Percentiles rank a stretch among this genome's conserved stretches.
Conservation (phyloP, 92 coral and sea anemone genomes). For the Pocillopora meandrina region DNA sequence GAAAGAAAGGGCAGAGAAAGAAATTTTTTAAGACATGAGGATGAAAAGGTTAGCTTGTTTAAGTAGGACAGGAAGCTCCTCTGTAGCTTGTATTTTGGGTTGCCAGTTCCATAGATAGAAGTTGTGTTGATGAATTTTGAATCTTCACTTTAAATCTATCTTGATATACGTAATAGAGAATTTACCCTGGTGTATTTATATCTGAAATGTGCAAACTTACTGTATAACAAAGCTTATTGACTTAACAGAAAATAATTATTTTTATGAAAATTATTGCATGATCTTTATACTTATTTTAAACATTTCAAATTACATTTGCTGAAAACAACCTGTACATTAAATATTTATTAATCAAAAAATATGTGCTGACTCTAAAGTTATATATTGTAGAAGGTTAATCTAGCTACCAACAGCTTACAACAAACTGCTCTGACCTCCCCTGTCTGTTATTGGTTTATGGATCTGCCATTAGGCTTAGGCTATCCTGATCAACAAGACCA, state of each 20-base stretch:
- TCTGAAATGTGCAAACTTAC: slow-evolving; percentile 1
- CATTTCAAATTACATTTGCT: slow-evolving; percentile 12
- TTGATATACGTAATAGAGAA: neutral
- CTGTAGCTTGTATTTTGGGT: too few relatives aligned
- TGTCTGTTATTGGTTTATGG: too few relatives aligned
- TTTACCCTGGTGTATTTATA: slow-evolving; percentile 12
- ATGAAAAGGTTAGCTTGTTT: too few relatives aligned
- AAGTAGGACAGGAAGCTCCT: too few relatives aligned
- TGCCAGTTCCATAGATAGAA: too few relatives aligned
- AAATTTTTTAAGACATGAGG: too few relatives aligned
- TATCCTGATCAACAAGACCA: neutral
- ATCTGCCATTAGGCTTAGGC: neutral
- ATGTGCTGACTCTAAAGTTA: neutral
- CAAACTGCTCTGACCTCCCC: neutral
- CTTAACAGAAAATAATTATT: slow-evolving; percentile 37
- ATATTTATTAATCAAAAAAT: slow-evolving; percentile 26
- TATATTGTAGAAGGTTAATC: neutral
- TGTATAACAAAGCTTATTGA: slow-evolving; percentile 12
- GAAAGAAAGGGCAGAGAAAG: too few relatives aligned
- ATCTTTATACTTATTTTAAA: slow-evolving; percentile 46
- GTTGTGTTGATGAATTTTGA: too few relatives aligned
- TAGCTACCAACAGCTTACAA: neutral
- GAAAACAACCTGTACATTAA: slow-evolving; percentile 18
- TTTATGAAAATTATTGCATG: slow-evolving; percentile 33
- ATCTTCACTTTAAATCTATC: neutral